A percentile compares a stretch with the other conserved stretches of the same genome.
Evolutionary conservation across 2,797 vertebrate species (phyloP).

Genomic region (Percopsis omiscomaycus): DNA sequence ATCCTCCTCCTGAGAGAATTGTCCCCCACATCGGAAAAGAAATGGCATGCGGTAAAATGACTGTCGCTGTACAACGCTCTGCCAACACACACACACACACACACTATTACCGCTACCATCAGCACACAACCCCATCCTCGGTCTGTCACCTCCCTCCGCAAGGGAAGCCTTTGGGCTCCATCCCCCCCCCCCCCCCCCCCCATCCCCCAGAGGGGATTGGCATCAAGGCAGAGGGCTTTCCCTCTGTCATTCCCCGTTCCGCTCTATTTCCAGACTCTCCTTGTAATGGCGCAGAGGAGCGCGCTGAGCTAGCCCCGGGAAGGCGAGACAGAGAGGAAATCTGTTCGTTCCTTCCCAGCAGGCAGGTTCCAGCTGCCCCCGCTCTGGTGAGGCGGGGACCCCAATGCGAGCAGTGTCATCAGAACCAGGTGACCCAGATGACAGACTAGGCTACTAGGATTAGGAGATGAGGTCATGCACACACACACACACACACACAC

Average conservation of each 20-base stretch:
- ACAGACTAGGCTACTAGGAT: constrained; percentile 29
- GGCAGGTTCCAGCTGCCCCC: too few species aligned
- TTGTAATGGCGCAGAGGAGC: constrained; percentile 68
- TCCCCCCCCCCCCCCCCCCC: background rate
- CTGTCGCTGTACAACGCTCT: constrained; percentile 36
- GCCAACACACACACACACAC: constrained; percentile 22
- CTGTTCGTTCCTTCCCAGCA: constrained; percentile 45
- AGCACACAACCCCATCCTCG: background rate
- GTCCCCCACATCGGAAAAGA: too few species aligned
- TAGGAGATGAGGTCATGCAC: constrained; percentile 11
- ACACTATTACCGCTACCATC: background rate
- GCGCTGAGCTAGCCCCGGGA: constrained; percentile 42
- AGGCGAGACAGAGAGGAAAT: constrained; percentile 70
- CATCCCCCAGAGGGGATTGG: constrained; percentile 32
- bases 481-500: too few species aligned
- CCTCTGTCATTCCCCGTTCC: constrained; percentile 55
- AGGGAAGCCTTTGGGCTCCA: constrained; percentile 64
- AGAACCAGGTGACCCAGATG: constrained; percentile 55
- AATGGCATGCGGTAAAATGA: background rate
- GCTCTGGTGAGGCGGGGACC: too few species aligned
- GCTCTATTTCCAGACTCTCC: constrained; percentile 69
- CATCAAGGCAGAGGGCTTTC: constrained; percentile 71
- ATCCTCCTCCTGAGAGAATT: too few species aligned
- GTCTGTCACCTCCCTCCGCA: background rate
- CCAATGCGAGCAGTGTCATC: constrained; percentile 20